A percentile compares a stretch with the other conserved stretches of the same genome.
These are phyloP conservation scores for Hirtodrosophila histrioides DNA, from an alignment of 2,888 invertebrate genomes.

Conservation along the genomic window DNA sequence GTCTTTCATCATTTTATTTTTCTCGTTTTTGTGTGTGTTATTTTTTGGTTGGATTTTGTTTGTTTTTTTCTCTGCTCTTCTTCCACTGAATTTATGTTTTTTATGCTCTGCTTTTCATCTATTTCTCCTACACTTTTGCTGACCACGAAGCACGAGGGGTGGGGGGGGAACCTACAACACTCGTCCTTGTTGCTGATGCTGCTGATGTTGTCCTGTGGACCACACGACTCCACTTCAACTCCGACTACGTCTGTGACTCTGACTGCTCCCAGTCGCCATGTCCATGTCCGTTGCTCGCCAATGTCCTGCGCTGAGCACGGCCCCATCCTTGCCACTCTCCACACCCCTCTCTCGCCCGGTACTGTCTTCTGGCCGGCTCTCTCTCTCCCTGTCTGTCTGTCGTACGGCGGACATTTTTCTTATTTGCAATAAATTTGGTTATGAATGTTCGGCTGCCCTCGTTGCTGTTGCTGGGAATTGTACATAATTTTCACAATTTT, in stretches of 20 bases:
- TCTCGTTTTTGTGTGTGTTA: slow-evolving; percentile 47
- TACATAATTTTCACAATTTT: slow-evolving; percentile 82
- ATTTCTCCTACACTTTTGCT: slow-evolving; percentile 67
- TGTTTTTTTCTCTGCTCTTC: slow-evolving; percentile 49
- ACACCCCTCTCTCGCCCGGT: background rate
- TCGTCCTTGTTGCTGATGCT: slow-evolving; percentile 46
- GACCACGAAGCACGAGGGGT: slow-evolving; percentile 59
- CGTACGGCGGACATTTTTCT: slow-evolving; percentile 80
- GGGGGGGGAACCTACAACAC: slow-evolving; percentile 34
- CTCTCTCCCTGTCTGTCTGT: slow-evolving; percentile 40
- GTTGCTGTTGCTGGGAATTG: slow-evolving; percentile 62
- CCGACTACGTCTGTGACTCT: slow-evolving; percentile 46
- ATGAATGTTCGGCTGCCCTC: slow-evolving; percentile 76
- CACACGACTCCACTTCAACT: slow-evolving; percentile 47
- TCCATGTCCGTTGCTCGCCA: slow-evolving; percentile 50
- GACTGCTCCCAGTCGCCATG: slow-evolving; percentile 61
- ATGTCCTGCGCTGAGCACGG: slow-evolving; percentile 53
- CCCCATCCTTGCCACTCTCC: slow-evolving; percentile 35
- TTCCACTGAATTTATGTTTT: slow-evolving; percentile 72
- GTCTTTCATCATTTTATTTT: slow-evolving; percentile 79
- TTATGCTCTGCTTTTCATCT: slow-evolving; percentile 71
- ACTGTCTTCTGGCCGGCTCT: slow-evolving; percentile 18
- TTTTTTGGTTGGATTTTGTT: slow-evolving; percentile 37
- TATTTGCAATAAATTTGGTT: slow-evolving; percentile 83
- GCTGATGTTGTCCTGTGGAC: slow-evolving; percentile 44